Conservation (phyloP, 2,888 invertebrate species). For the Drosophila siamana region DNA sequence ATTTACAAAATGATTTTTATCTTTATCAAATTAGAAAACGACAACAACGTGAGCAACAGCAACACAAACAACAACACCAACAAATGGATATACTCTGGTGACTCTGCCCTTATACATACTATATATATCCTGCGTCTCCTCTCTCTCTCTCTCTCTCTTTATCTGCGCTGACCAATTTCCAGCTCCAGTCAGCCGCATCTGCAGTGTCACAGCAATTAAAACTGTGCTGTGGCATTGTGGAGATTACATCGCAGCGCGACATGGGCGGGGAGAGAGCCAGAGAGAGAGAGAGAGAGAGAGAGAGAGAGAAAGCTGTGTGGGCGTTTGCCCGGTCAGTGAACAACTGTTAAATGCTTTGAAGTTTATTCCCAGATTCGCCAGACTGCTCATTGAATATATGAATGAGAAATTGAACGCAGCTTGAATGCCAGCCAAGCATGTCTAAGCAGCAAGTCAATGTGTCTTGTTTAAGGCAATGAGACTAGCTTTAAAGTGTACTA, state of each 20-base stretch:
- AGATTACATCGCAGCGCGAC: conserved; percentile 64
- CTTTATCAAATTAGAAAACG: conserved; percentile 78
- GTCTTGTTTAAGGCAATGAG: conserved; percentile 6
- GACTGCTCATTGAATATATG: conserved; percentile 45
- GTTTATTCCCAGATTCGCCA: conserved; percentile 66
- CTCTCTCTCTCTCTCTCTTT: neutral
- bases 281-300: no score
- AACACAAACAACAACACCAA: no score
- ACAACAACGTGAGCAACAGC: conserved; percentile 54
- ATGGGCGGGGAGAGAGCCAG: neutral
- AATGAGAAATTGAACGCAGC: conserved; percentile 22
- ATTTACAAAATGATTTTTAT: conserved; percentile 79
- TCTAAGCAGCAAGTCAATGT: conserved; percentile 20
- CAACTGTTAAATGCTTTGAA: conserved; percentile 75
- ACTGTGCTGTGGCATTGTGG: conserved; percentile 69
- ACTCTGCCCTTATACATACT: neutral
- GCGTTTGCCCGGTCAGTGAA: conserved; percentile 57
- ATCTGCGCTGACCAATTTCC: conserved; percentile 44
- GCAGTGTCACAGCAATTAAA: conserved; percentile 77
- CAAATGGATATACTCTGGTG: no score
- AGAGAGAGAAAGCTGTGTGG: conserved; percentile 17
- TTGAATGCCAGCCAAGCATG: neutral
- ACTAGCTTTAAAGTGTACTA: conserved; percentile 9
- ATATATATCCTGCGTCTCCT: neutral
- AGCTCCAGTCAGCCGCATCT: conserved; percentile 70